These are phyloP conservation scores for Cheilosia impressa DNA, from an alignment of 2,888 invertebrate genomes.

Conservation along the genomic window DNA sequence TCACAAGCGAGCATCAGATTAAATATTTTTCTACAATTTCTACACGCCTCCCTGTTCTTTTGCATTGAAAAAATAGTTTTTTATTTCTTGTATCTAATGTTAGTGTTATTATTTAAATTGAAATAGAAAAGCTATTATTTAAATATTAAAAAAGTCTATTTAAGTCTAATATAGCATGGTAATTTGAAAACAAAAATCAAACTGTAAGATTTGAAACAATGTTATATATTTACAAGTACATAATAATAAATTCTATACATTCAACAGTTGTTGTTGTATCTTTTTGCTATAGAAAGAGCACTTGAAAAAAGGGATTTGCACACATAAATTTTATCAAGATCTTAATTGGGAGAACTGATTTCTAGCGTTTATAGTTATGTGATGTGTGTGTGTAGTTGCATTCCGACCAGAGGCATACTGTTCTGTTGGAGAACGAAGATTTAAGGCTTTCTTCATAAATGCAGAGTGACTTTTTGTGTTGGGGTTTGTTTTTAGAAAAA, in stretches of 20 bases:
- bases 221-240: conserved; percentile 73
- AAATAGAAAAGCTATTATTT: conserved; percentile 43
- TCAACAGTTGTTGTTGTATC: conserved; percentile 23
- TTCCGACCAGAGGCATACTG: no score
- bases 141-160: background rate
- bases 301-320: no score
- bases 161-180: conserved; percentile 50
- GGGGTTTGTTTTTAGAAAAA: no score
- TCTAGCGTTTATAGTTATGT: no score
- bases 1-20: conserved; percentile 31
- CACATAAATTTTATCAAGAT: background rate
- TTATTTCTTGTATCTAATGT: conserved; percentile 23
- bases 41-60: conserved; percentile 52
- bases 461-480: no score
- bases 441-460: no score
- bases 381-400: no score
- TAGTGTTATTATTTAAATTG: conserved; percentile 55
- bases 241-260: conserved; percentile 73
- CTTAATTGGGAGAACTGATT: no score
- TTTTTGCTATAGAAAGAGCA: background rate
- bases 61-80: conserved; percentile 27
- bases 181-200: conserved; percentile 46
- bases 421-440: no score
- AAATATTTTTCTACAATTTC: conserved; percentile 64
- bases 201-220: conserved; percentile 59